These are phyloP conservation scores for Passer montanus DNA, from an alignment of 2,113 vertebrate genomes.

Conservation along the genomic window DNA sequence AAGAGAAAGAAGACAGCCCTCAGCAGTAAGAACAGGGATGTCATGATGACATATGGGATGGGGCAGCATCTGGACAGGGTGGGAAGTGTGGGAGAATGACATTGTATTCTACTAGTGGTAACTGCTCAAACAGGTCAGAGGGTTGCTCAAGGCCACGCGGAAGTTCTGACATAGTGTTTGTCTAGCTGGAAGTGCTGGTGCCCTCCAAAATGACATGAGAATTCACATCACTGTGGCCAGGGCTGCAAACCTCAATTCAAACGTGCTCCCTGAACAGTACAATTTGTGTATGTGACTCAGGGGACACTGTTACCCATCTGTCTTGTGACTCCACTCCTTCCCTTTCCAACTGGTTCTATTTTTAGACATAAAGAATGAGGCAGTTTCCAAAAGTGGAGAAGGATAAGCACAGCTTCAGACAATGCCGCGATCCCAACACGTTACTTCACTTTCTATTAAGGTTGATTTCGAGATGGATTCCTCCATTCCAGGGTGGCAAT, in stretches of 20 bases:
- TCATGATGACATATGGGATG: not conserved
- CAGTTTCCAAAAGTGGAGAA: constrained; percentile 42
- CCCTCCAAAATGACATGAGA: not conserved
- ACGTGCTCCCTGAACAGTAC: rapidly evolving
- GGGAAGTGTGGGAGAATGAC: not conserved
- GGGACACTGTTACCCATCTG: not conserved
- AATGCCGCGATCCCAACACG: not conserved
- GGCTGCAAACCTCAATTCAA: not conserved
- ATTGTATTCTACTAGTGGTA: rapidly evolving
- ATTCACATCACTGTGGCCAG: not conserved
- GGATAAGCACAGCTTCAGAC: constrained; percentile 32
- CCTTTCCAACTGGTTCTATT: constrained; percentile 37
- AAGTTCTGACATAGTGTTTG: not conserved
- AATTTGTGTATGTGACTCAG: not conserved
- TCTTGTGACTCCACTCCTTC: constrained; percentile 8
- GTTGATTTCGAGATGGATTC: not conserved
- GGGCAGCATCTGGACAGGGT: not conserved
- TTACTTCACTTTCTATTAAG: constrained; percentile 34
- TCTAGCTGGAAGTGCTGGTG: not conserved
- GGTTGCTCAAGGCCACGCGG: rapidly evolving
- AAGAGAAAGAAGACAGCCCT: not conserved
- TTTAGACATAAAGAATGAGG: constrained; percentile 45
- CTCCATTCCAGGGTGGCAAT: not conserved
- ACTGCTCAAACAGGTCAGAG: not conserved
- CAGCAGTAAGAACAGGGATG: not conserved